These are phyloP conservation scores for Holothuria scabra DNA, from an alignment of 53 echinoderm and acorn worm genomes.

Conservation along the genomic window DNA sequence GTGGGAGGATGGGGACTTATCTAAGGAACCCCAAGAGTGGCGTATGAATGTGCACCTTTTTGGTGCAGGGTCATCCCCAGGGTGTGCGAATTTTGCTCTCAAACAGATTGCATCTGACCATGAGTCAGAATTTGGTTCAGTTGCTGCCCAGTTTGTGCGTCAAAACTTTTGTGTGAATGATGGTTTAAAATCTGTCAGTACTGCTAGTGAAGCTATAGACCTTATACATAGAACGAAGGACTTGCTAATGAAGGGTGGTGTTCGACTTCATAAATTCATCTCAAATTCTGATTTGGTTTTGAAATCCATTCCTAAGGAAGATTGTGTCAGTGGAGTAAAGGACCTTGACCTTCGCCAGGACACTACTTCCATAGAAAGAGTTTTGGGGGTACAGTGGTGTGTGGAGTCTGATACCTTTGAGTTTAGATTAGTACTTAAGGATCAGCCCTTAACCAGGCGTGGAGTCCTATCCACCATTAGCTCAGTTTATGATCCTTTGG, in stretches of 20 bases:
- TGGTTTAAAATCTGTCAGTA: slow-evolving; percentile 58
- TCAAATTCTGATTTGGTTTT: slow-evolving; percentile 59
- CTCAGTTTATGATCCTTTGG: slow-evolving; percentile 63
- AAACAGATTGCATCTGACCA: slow-evolving; percentile 25
- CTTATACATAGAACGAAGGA: slow-evolving; percentile 13
- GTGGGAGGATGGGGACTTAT: background rate
- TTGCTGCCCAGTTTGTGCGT: too few species aligned
- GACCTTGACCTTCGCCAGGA: slow-evolving; percentile 22
- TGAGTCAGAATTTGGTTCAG: slow-evolving; percentile 7
- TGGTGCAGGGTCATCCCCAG: too few species aligned
- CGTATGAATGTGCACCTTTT: slow-evolving; percentile 25
- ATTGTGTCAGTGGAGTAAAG: slow-evolving; percentile 29
- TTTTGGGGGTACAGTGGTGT: slow-evolving; percentile 55
- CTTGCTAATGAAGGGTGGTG: slow-evolving; percentile 54
- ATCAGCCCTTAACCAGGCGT: slow-evolving; percentile 32
- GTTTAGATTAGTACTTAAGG: slow-evolving; percentile 37
- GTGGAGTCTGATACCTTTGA: slow-evolving; percentile 56
- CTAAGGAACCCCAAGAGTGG: background rate
- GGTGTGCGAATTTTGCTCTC: slow-evolving; percentile 9
- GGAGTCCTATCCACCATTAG: slow-evolving; percentile 53
- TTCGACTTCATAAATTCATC: slow-evolving; percentile 67
- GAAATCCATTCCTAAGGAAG: slow-evolving; percentile 47
- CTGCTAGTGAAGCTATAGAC: slow-evolving; percentile 45
- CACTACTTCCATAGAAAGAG: slow-evolving; percentile 48
- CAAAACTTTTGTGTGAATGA: slow-evolving; percentile 76